Conservation (phyloP, 1,140 invertebrate genomes). For the Lutraria rhynchaena region DNA sequence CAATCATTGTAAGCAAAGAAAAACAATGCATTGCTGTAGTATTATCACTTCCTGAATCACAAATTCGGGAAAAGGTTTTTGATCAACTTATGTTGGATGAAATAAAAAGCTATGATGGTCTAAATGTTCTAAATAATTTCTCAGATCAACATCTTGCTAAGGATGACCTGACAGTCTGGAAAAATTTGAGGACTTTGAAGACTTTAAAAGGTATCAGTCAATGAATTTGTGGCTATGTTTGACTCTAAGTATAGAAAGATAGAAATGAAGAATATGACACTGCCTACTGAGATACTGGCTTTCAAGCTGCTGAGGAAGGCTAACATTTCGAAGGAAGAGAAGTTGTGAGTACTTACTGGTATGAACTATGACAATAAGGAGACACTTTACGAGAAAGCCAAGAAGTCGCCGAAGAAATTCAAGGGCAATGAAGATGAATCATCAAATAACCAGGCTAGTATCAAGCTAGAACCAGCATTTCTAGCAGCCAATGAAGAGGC, state of each 20-base stretch:
- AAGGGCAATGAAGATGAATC: constrained; percentile 13
- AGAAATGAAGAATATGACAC: constrained; percentile 63
- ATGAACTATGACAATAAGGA: constrained; percentile 63
- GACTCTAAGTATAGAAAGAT: constrained; percentile 61
- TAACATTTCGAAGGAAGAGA: constrained; percentile 62
- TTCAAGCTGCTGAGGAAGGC: constrained; percentile 63
- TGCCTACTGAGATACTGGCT: constrained; percentile 61
- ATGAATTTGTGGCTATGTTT: constrained; percentile 39
- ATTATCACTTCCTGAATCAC: constrained; percentile 46
- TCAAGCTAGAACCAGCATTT: constrained; percentile 60
- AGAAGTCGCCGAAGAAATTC: constrained; percentile 62
- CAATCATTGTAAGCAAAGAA: constrained; percentile 12
- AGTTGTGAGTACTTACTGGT: constrained; percentile 68
- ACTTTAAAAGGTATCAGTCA: constrained; percentile 49
- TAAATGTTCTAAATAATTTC: constrained; percentile 55
- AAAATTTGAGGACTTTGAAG: constrained; percentile 64
- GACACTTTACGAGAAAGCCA: constrained; percentile 63
- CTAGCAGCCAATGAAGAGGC: constrained; percentile 63
- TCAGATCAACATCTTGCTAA: constrained; percentile 63
- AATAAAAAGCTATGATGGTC: constrained; percentile 50
- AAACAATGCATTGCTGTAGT: constrained; percentile 42
- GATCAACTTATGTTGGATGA: constrained; percentile 40
- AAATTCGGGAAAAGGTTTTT: constrained; percentile 47
- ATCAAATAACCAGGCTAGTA: constrained; percentile 21
- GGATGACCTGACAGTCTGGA: constrained; percentile 56